These are phyloP conservation scores for Pipistrellus nathusii DNA, from an alignment of 2,797 vertebrate genomes.

Conservation along the genomic window DNA sequence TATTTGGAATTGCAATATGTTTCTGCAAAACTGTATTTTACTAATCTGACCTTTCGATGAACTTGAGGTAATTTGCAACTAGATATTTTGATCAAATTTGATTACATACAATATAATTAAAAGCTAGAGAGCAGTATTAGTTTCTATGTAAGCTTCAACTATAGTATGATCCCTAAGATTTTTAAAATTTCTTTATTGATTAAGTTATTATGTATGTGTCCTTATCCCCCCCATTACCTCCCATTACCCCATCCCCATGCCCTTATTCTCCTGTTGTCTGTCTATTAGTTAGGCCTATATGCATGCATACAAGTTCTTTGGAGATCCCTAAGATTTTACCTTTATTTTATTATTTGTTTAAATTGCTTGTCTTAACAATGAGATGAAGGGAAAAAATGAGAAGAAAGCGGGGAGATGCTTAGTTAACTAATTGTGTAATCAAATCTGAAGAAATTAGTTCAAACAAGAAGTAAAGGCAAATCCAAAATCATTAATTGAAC, in stretches of 20 bases:
- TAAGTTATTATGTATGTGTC: too few relatives aligned
- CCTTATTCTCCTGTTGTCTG: too few relatives aligned
- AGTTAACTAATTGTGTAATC: background rate
- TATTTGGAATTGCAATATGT: slow-evolving; percentile 8
- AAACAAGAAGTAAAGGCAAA: background rate
- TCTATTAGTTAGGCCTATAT: too few relatives aligned
- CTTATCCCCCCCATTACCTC: too few relatives aligned
- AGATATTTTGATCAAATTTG: slow-evolving; percentile 29
- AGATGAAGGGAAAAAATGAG: background rate
- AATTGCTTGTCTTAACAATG: slow-evolving; percentile 6
- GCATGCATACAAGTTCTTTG: too few relatives aligned
- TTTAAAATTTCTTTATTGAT: background rate
- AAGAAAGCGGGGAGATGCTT: background rate
- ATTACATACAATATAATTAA: background rate
- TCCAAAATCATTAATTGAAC: background rate
- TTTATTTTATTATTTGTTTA: slow-evolving; percentile 8
- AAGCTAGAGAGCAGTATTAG: background rate
- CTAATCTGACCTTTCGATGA: background rate
- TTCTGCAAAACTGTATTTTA: background rate
- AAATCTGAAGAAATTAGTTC: background rate
- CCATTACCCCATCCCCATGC: too few relatives aligned
- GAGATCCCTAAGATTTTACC: background rate
- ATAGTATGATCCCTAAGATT: background rate
- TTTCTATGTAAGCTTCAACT: background rate
- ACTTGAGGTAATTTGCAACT: background rate